These are phyloP conservation scores for Ariopsis seemanni DNA, from an alignment of 2,113 vertebrate genomes.

Conservation along the genomic window DNA sequence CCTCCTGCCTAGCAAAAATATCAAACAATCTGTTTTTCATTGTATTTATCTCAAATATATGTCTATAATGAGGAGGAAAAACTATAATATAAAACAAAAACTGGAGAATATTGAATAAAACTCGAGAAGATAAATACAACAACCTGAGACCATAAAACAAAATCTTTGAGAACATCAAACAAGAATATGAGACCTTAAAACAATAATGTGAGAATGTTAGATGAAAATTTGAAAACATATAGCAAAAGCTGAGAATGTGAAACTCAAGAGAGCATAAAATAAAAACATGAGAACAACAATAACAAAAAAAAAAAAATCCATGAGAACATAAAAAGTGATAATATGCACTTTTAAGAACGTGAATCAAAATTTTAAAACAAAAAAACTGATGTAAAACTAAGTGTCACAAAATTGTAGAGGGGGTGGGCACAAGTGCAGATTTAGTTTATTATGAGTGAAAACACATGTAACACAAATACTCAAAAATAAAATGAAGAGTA, in stretches of 20 bases:
- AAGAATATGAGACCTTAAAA: too few relatives aligned
- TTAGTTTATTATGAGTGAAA: too few relatives aligned
- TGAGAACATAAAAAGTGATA: too few relatives aligned
- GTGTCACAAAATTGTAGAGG: too few relatives aligned
- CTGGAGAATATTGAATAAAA: neutral
- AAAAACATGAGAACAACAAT: too few relatives aligned
- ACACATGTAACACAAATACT: neutral
- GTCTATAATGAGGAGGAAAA: neutral
- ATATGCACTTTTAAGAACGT: too few relatives aligned
- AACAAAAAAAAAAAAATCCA: too few relatives aligned
- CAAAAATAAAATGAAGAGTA: neutral
- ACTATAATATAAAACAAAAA: neutral
- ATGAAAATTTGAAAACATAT: neutral
- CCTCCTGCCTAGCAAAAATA: conserved; percentile 47
- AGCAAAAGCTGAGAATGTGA: neutral
- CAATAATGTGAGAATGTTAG: too few relatives aligned
- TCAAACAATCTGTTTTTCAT: conserved; percentile 6
- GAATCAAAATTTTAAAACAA: too few relatives aligned
- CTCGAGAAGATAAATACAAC: neutral
- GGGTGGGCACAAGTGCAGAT: too few relatives aligned
- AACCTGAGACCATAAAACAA: neutral
- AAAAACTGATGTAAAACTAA: neutral
- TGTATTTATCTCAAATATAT: neutral
- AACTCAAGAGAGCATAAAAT: neutral
- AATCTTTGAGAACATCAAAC: neutral